Base-by-base conservation (phyloP, 2,888 invertebrate genomes). In the Plagodis dolabraria region DNA sequence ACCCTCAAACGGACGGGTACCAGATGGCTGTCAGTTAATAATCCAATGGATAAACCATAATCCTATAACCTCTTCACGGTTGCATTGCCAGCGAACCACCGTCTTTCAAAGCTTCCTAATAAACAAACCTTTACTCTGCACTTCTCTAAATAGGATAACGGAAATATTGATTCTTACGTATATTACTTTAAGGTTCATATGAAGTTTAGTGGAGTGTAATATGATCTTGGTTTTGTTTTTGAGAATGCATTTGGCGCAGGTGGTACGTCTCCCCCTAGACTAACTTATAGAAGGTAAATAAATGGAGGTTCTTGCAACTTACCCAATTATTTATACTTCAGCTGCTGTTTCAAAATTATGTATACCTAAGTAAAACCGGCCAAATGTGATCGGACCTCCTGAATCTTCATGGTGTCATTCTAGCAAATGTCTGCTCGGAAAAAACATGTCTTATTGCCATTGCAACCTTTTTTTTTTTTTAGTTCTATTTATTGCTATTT, bases 181-280 rank as follows among this genome's bases (percentile, higher is more conserved):
- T 9, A 7, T 40, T 2, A 22, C 2, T 9, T 33, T 57, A 47
- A 47, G 45, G 44, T 8, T 34, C 12, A 0, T 11, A n/a, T 47
- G 5, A 1, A 10, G n/a, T 33, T 9, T 11, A 7, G 35, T 11
- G 45, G 8, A 6, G 11, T 9, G 43, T 51, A 36, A 34, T 2
- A n/a, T 44, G 33, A 45, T 12, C 0, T 57, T 57, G 54, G 54
- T 45, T 8, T 33, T 47, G 47, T 58, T 63, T 47, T 35, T 34
- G 42, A 64, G 64, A 71, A 72, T 83, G 83, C 82, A 85, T 83
- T 82, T 79, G 79, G 71, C 82, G 76, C 88, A 87, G 87, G 82
- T 87, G 87, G 75, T 62, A 43, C 57, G 35, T 59, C 68, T 74
- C 72, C 77, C 79, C 68, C 69, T 57, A 45, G 71, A 70, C 70